Percentiles rank a stretch among this genome's conserved stretches.
phyloP scores from a whole-genome alignment of 1,140 invertebrate genomes.

The Papilio machaon region DNA sequence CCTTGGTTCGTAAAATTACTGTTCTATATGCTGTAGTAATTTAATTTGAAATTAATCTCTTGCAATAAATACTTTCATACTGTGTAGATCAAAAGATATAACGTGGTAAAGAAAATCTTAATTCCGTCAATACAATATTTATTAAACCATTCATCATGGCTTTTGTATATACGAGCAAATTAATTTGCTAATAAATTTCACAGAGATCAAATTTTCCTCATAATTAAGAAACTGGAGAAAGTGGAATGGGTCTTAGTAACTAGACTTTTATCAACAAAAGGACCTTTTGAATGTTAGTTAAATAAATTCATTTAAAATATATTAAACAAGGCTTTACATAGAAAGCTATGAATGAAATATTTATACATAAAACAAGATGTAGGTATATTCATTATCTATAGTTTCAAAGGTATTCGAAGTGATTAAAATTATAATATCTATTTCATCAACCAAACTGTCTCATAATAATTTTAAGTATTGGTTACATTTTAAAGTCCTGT shows the following conservation, averaged over 20 bases:
- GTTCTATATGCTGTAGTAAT: not conserved
- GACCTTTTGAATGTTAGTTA: conserved; percentile 24
- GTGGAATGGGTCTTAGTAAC: conserved; percentile 21
- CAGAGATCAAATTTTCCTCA: conserved; percentile 49
- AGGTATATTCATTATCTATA: not conserved
- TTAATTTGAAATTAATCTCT: not conserved
- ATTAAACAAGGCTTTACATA: conserved; percentile 13
- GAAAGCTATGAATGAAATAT: conserved; percentile 14
- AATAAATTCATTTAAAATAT: conserved; percentile 23
- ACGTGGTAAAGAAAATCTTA: conserved; percentile 8
- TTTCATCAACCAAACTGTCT: too few species aligned
- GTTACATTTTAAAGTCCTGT: too few species aligned
- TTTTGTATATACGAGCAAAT: conserved; percentile 35
- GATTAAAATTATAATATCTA: not conserved
- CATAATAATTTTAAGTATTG: too few species aligned
- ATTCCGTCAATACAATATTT: conserved; percentile 30
- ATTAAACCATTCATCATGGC: conserved; percentile 42
- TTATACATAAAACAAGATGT: not conserved
- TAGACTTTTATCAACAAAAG: conserved; percentile 31
- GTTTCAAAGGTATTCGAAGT: not conserved
- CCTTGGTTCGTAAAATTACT: too few species aligned
- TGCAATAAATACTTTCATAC: not conserved
- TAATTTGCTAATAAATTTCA: conserved; percentile 47
- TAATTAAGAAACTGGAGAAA: conserved; percentile 47
- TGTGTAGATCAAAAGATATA: not conserved